These are phyloP conservation scores for Natrix natrix DNA, from an alignment of 2,797 vertebrate genomes.

Conservation along the genomic window DNA sequence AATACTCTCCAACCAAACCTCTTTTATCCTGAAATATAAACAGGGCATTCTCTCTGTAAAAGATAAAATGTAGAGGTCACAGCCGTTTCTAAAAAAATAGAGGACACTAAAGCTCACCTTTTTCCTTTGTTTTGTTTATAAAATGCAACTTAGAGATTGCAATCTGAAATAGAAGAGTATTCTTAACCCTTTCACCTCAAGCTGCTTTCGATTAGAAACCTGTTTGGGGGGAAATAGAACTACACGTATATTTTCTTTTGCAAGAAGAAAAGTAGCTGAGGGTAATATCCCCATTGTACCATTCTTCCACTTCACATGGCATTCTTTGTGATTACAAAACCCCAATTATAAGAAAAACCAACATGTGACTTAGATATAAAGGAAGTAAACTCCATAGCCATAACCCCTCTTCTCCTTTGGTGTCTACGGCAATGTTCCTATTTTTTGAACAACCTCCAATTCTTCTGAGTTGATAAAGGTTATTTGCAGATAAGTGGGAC, in stretches of 20 bases:
- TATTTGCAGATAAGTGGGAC: accelerated
- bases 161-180: not conserved
- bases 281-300: not conserved
- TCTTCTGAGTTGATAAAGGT: not conserved
- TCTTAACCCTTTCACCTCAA: not conserved
- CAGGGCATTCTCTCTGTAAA: not conserved
- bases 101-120: not conserved
- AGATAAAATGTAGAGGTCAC: not conserved
- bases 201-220: not conserved
- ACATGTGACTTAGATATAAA: accelerated
- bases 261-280: not conserved
- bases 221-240: not conserved
- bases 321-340: not conserved
- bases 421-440: not conserved
- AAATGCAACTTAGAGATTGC: not conserved
- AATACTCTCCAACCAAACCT: not conserved
- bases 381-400: not conserved
- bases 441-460: not conserved
- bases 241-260: not conserved
- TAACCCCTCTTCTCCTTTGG: not conserved
- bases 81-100: not conserved
- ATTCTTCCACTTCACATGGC: not conserved
- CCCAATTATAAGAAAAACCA: not conserved
- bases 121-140: not conserved
- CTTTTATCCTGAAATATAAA: not conserved